Evolutionary conservation across 2,888 invertebrate genomes (phyloP).

Genomic region (Oscheius sp.): DNA sequence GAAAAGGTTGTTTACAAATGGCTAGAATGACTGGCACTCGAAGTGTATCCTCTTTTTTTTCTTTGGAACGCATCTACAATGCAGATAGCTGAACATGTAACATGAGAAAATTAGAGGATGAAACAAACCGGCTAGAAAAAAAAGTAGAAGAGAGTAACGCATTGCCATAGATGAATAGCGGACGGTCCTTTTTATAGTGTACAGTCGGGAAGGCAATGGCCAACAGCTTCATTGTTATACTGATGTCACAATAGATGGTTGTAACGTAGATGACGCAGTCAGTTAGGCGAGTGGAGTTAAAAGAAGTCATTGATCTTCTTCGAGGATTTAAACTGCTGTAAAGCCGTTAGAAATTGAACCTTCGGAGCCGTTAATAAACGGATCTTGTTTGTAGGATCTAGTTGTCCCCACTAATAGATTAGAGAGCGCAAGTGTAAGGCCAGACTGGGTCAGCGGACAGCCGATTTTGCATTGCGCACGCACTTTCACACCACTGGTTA

Average conservation of each 20-base stretch:
- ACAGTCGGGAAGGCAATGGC: not conserved
- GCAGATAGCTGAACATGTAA: too few relatives aligned
- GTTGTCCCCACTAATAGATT: slow-evolving; percentile 26
- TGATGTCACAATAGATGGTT: not conserved
- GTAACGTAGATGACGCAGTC: not conserved
- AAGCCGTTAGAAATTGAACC: not conserved
- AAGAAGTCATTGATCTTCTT: not conserved
- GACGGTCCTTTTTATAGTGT: slow-evolving; percentile 7
- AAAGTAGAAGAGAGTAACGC: not conserved
- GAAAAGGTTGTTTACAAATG: slow-evolving; percentile 19
- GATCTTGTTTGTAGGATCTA: slow-evolving; percentile 15
- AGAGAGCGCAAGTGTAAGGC: slow-evolving; percentile 26
- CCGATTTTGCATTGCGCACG: slow-evolving; percentile 29
- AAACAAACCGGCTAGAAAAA: not conserved
- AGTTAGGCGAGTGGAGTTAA: not conserved
- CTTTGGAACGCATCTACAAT: too few relatives aligned
- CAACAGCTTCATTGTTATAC: slow-evolving; percentile 9
- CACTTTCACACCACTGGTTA: too few relatives aligned
- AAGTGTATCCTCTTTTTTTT: slow-evolving; percentile 12
- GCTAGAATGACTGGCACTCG: slow-evolving; percentile 16
- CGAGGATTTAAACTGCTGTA: not conserved
- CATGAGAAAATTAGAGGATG: too few relatives aligned
- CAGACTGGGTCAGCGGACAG: slow-evolving; percentile 23
- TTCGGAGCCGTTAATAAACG: not conserved
- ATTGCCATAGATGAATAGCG: not conserved